A percentile compares a stretch with the other conserved stretches of the same genome.
Conservation (phyloP, 2,797 vertebrate genomes). For the Tokudaia tokunoshimensis region DNA sequence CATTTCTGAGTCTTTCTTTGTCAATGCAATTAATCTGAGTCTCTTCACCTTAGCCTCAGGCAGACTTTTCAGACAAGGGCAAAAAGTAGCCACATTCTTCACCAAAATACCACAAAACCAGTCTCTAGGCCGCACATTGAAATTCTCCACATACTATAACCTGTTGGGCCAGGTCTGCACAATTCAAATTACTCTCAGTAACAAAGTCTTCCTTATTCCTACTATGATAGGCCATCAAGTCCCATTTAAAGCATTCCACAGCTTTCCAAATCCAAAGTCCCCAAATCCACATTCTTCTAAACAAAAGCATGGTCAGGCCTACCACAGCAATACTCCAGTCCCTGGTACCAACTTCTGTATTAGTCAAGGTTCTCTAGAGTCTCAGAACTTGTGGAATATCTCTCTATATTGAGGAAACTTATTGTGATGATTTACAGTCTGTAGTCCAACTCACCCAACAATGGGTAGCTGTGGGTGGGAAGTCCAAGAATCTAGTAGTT, state of each 20-base stretch:
- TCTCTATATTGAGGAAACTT: neutral
- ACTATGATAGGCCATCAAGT: neutral
- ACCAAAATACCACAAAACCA: neutral
- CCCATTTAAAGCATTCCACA: neutral
- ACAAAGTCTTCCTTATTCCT: neutral
- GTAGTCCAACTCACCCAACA: neutral
- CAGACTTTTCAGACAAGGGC: neutral
- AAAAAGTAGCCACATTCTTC: neutral
- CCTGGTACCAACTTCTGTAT: neutral
- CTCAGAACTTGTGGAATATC: neutral
- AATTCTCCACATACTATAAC: neutral
- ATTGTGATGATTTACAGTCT: neutral
- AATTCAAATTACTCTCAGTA: neutral
- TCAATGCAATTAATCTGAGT: neutral
- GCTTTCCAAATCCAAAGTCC: neutral
- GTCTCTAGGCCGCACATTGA: neutral
- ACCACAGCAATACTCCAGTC: neutral
- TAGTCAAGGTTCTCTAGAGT: neutral
- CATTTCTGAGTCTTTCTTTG: neutral
- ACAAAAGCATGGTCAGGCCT: neutral
- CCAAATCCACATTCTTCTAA: neutral
- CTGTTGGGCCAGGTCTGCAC: neutral
- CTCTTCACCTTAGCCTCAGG: neutral
- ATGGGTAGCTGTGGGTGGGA: neutral
- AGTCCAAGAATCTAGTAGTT: neutral